A percentile compares a stretch with the other conserved stretches of the same genome.
Evolutionary conservation across 1,140 invertebrate species (phyloP).

Genomic region (Steinernema feltiae): DNA sequence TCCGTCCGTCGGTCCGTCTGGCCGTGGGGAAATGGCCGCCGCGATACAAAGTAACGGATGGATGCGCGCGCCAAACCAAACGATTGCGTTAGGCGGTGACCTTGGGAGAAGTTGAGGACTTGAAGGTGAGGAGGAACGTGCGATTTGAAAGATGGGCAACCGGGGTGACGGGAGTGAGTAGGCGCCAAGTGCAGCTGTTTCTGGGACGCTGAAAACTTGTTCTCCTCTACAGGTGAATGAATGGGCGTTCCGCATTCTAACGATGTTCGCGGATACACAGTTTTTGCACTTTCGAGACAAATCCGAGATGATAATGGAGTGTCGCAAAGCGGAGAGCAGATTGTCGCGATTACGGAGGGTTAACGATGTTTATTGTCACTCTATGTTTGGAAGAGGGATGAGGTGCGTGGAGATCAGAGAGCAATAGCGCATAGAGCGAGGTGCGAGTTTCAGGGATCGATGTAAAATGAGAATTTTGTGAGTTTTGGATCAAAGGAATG

Average conservation of each 20-base stretch:
- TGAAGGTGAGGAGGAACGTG: not conserved
- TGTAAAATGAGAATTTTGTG: no score
- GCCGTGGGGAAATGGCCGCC: not conserved
- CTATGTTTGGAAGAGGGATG: not conserved
- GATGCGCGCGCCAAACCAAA: not conserved
- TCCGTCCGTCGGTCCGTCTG: no score
- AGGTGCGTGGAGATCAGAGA: no score
- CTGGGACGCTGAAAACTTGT: not conserved
- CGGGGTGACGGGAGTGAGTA: not conserved
- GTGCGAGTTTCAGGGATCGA: no score
- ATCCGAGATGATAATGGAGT: not conserved
- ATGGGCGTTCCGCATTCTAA: not conserved
- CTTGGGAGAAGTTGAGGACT: not conserved
- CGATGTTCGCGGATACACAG: no score
- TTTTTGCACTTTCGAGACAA: not conserved
- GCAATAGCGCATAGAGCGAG: not conserved
- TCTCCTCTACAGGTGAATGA: not conserved
- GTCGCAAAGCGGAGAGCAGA: not conserved
- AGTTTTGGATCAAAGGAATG: no score
- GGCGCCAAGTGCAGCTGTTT: conserved; percentile 9
- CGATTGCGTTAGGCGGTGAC: not conserved
- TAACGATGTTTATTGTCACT: not conserved
- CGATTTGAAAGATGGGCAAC: not conserved
- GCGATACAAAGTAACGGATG: not conserved
- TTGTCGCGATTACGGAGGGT: not conserved